phyloP scores from a whole-genome alignment of 2,797 vertebrate species.

The Ara ararauna region DNA sequence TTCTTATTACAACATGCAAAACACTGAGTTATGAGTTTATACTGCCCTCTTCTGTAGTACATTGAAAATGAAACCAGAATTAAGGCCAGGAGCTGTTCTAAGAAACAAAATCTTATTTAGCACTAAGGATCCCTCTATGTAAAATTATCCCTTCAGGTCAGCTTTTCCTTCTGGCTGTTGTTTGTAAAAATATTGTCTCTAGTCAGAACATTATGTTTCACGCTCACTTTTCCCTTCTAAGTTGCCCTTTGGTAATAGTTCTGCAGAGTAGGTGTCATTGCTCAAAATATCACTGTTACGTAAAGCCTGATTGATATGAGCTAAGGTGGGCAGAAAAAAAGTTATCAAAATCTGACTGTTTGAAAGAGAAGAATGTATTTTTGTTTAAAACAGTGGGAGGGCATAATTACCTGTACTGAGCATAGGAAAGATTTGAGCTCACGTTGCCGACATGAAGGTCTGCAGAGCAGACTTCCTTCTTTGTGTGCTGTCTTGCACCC shows the following conservation, averaged over 20 bases:
- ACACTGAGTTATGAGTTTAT: not conserved
- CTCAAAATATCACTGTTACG: constrained; percentile 68
- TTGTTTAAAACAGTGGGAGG: constrained; percentile 71
- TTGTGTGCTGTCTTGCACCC: not conserved
- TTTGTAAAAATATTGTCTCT: constrained; percentile 38
- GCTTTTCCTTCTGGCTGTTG: not conserved
- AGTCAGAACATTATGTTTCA: constrained; percentile 17
- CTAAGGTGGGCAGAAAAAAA: constrained; percentile 75
- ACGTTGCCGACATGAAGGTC: not conserved
- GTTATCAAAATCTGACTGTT: constrained; percentile 70
- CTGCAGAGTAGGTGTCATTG: constrained; percentile 68
- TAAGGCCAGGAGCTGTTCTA: not conserved
- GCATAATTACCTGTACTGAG: constrained; percentile 55
- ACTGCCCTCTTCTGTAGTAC: constrained; percentile 58
- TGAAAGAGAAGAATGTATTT: constrained; percentile 68
- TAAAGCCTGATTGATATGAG: constrained; percentile 79
- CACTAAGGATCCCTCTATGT: not conserved
- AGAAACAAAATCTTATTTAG: not conserved
- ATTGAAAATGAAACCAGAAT: not conserved
- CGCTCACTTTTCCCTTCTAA: constrained; percentile 41
- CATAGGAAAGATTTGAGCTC: constrained; percentile 34
- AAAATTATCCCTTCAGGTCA: not conserved
- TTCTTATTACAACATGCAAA: not conserved
- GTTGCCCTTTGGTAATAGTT: constrained; percentile 63
- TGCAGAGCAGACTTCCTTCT: not conserved